Base-by-base conservation (phyloP, 2,888 invertebrate species). In the Tenthredo distinguenda region DNA sequence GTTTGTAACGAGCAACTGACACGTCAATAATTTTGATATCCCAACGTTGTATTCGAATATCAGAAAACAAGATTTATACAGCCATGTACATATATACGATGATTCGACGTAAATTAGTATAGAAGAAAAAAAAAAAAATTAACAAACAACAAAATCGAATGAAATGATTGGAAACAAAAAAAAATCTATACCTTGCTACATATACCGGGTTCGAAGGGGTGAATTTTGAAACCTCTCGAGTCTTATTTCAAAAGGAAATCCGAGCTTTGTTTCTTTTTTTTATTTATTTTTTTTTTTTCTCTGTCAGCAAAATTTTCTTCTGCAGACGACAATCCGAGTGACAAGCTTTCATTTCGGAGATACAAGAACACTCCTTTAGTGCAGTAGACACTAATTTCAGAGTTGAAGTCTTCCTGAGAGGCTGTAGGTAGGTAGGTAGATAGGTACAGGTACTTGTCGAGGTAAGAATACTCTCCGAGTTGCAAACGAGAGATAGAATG, bases 11-110 rank as follows among this genome's bases (percentile, higher is more conserved):
- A 77, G 18, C 34, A 47, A 47, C 50, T 21, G 77, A 47, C 34
- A 77, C 50, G 55, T 77, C 77, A 31, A 77, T 77, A 34, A 77
- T 55, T 77, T 77, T 77, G 47, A 50, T 77, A 55, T 50, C 50
- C 31, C 77, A 31, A 31, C 7, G 34, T 6, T 31, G 68, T 68
- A 31, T 68, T 68, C 31, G 18, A 34, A 15, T 68, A 68, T 68
- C 68, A 68, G 34, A 0, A 68, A 34, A 68, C 34, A 68, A 10
- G 68, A 68, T 68, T 4, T 34, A 34, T 7, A 18, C 18, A 34
- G 68, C 65, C 65, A 68, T 9, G 0, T 12, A 15, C 68, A 15
- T 9, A 10, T 10, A 15, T 26, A 5, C 15, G 34, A 34, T 34
- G 15, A 31, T 40, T 74, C 40, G n/a, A 21, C 40, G 74, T 1